Base-by-base conservation (phyloP, 2,888 invertebrate genomes). In the Machimus atricapillus region DNA sequence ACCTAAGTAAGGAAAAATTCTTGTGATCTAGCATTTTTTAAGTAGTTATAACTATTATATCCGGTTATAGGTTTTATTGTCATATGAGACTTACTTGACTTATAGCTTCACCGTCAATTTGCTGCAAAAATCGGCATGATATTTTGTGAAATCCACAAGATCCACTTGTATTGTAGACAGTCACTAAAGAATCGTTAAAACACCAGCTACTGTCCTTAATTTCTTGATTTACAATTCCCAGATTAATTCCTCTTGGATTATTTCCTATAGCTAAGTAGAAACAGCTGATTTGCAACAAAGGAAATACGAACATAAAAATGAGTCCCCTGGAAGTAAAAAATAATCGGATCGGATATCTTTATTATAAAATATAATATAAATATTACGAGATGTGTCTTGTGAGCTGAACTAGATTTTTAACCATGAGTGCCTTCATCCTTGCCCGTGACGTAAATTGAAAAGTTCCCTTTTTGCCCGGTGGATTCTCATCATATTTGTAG, bases 191-290 rank as follows among this genome's bases (percentile, higher is more conserved):
- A 0, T 89, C 89, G 78, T 93, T 93, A 31, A 90, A 91, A 87
- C 93, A 91, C 77, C 93, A 93, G 16, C 92, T 89, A 87, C 90
- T 94, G 46, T 91, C 91, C 0, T 92, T 91, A 0, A 95, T 94
- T 92, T 98, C 98, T 0, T 96, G 94, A 90, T 97, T 97, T 31
- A 97, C 95, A 0, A 98, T 94, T 0, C 96, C 97, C 56, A 98
- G 90, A 81, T 94, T 94, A 0, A 98, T 93, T 87, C 95, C 94
- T 83, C 94, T 93, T 0, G 97, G 96, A 90, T 97, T 96, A 81
- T 95, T 94, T 0, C 97, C 97, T 85, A 97, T 95, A 40, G 97
- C 96, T 87, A 95, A 91, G 92, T 97, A 96, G 92, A 98, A 98
- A 56, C 96, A 94, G 66, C 95, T 93, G 88, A 96, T 94, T 94